phyloP scores from a whole-genome alignment of 2,888 invertebrate genomes.

The Heteropelma amictum region DNA sequence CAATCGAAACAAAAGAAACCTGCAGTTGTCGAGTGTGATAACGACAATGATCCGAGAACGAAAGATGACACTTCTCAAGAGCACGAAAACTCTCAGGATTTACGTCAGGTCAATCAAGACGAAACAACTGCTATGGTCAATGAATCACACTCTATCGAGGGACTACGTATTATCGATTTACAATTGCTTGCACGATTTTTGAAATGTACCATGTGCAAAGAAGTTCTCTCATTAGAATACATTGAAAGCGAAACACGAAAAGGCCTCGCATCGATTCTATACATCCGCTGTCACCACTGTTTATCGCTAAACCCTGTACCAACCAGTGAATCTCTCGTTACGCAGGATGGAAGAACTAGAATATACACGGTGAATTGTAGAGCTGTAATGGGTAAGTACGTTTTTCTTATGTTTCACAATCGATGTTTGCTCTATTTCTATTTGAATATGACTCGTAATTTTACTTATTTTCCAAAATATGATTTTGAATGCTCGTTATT shows the following conservation, averaged over 20 bases:
- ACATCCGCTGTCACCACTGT: constrained; percentile 44
- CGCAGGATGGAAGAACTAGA: neutral
- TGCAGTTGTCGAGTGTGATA: neutral
- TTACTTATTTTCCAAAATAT: neutral
- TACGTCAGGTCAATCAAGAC: neutral
- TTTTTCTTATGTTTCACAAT: neutral
- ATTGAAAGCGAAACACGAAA: neutral
- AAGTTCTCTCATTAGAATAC: neutral
- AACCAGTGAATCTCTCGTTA: constrained; percentile 31
- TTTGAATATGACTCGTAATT: neutral
- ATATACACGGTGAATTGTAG: constrained; percentile 1
- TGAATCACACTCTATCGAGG: constrained; percentile 1
- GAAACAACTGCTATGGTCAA: neutral
- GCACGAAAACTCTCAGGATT: neutral
- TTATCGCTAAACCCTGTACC: constrained; percentile 32
- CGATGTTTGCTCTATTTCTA: neutral
- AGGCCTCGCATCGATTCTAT: constrained; percentile 38
- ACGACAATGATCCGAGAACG: neutral
- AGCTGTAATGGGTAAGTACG: constrained; percentile 18
- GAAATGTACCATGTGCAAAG: constrained; percentile 17
- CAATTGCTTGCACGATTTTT: neutral
- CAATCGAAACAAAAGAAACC: neutral
- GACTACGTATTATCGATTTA: constrained; percentile 11
- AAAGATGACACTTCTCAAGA: neutral
- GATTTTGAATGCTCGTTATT: neutral